These are phyloP conservation scores for Zaprionus kolodkinae DNA, from an alignment of 1,140 invertebrate genomes.

Conservation along the genomic window DNA sequence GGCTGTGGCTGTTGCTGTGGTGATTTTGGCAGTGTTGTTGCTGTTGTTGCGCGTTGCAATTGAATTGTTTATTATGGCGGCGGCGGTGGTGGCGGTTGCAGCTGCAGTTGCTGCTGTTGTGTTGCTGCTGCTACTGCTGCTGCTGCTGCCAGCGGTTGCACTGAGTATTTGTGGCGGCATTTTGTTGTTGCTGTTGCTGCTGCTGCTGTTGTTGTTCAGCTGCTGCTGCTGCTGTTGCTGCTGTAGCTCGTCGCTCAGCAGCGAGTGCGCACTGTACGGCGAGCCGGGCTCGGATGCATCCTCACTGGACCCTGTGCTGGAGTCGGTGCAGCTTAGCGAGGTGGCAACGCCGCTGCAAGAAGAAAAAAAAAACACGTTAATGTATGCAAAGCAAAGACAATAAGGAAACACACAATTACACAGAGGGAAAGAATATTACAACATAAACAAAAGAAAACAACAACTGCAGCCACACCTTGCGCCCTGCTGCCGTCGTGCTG, in stretches of 20 bases:
- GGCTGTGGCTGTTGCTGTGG: conserved; percentile 39
- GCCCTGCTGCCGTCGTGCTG: not conserved
- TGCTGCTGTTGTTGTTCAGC: conserved; percentile 55
- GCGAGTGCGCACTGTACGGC: conserved; percentile 88
- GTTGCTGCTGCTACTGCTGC: conserved; percentile 39
- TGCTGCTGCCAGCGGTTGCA: conserved; percentile 25
- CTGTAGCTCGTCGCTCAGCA: conserved; percentile 69
- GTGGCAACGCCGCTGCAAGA: conserved; percentile 88
- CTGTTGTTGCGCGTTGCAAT: conserved; percentile 30
- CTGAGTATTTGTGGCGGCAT: conserved; percentile 80
- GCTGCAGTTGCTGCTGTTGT: conserved; percentile 34
- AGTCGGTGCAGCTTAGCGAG: conserved; percentile 88
- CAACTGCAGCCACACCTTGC: conserved; percentile 39
- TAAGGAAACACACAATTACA: not conserved
- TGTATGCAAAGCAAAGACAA: not conserved
- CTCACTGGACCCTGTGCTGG: conserved; percentile 89
- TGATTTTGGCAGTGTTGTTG: conserved; percentile 54
- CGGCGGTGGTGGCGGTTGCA: conserved; percentile 26
- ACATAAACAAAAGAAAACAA: conserved; percentile 3
- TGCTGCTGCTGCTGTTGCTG: too few species aligned
- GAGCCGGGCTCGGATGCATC: conserved; percentile 93
- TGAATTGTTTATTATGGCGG: conserved; percentile 22
- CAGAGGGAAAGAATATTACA: not conserved
- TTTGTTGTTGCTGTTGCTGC: conserved; percentile 50
- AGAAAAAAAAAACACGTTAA: not conserved